These are phyloP conservation scores for Poeciliopsis turrubarensis DNA, from an alignment of 2,113 vertebrate species.

Conservation along the genomic window DNA sequence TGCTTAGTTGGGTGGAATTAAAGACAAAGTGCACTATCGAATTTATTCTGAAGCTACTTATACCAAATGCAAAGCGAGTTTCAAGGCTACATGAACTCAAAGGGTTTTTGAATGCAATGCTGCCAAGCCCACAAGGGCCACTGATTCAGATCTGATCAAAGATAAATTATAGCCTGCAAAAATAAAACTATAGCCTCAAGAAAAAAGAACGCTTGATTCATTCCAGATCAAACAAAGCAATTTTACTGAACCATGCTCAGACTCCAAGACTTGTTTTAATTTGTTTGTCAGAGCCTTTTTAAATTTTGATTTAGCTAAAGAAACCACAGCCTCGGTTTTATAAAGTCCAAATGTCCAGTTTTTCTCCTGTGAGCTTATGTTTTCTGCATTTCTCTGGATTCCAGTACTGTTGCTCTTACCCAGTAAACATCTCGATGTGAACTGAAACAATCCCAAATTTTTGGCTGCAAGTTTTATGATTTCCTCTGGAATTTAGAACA, in stretches of 20 bases:
- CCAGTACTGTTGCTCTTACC: slow-evolving; percentile 21
- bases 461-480: slow-evolving; percentile 24
- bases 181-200: slow-evolving; percentile 37
- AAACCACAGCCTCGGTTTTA: slow-evolving; percentile 8
- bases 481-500: slow-evolving; percentile 25
- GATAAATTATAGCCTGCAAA: slow-evolving; percentile 35
- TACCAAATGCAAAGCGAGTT: slow-evolving; percentile 25
- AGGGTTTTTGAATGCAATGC: slow-evolving; percentile 14
- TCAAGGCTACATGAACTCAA: slow-evolving; percentile 34
- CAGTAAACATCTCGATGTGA: slow-evolving; percentile 33
- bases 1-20: slow-evolving; percentile 26
- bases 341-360: slow-evolving; percentile 12
- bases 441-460: slow-evolving; percentile 44
- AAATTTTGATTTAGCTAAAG: slow-evolving; percentile 33
- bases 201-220: slow-evolving; percentile 18
- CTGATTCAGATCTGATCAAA: slow-evolving; percentile 49
- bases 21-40: slow-evolving; percentile 38
- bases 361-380: slow-evolving; percentile 17
- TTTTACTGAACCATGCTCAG: slow-evolving; percentile 32
- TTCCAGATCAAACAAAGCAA: slow-evolving; percentile 15
- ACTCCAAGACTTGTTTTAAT: slow-evolving; percentile 27
- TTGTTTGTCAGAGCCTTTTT: slow-evolving; percentile 13
- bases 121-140: slow-evolving; percentile 11
- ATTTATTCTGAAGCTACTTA: slow-evolving; percentile 30
- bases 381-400: slow-evolving; percentile 41